A percentile compares a stretch with the other conserved stretches of the same genome.
Conservation (phyloP, 30 jellyfish, hydroid and myxozoan genomes). For the Rhopilema esculentum region DNA sequence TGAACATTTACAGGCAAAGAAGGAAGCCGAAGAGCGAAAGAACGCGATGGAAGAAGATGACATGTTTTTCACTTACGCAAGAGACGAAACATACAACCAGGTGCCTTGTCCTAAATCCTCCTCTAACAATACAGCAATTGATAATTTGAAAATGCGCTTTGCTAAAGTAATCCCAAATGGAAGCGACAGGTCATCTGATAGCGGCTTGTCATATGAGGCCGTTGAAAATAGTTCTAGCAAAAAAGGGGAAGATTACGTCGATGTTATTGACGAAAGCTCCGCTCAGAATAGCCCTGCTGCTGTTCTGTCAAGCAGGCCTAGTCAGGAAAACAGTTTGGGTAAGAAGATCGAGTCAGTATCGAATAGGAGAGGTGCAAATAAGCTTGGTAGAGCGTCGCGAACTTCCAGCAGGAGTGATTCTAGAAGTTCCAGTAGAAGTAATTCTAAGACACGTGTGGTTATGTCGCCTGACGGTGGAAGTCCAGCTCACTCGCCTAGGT, state of each 20-base stretch:
- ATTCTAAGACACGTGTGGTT: constrained; percentile 38
- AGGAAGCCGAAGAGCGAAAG: constrained; percentile 97
- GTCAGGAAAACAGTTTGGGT: not conserved
- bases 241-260: constrained; percentile 29
- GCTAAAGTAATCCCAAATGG: constrained; percentile 30
- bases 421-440: constrained; percentile 60
- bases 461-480: constrained; percentile 32
- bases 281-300: constrained; percentile 16
- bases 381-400: constrained; percentile 17
- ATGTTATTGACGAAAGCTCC: constrained; percentile 33
- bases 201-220: constrained; percentile 14
- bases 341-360: not conserved
- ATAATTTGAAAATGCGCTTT: constrained; percentile 29
- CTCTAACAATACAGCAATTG: constrained; percentile 17
- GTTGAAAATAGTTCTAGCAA: constrained; percentile 9
- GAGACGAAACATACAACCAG: constrained; percentile 88
- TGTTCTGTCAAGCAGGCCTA: not conserved
- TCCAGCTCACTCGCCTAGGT: constrained; percentile 71
- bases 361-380: not conserved
- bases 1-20: constrained; percentile 92
- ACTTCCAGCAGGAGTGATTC: constrained; percentile 57
- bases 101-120: constrained; percentile 70
- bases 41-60: constrained; percentile 97
- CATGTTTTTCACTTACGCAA: constrained; percentile 94
- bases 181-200: constrained; percentile 5